Conservation (phyloP, 2,888 invertebrate genomes). For the Eupithecia centaureata region DNA sequence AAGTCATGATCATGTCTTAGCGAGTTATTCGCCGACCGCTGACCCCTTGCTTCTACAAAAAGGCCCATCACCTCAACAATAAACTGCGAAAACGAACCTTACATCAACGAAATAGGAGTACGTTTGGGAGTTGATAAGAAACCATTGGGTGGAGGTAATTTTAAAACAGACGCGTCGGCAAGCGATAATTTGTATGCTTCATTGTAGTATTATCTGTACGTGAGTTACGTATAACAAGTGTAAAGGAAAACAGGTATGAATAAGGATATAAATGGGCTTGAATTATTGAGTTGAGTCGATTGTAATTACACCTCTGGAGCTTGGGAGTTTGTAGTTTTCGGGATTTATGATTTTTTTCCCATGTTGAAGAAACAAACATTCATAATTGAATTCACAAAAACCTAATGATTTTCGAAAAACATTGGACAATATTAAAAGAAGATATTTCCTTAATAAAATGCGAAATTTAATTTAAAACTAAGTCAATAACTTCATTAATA, state of each 20-base stretch:
- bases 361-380: conserved; percentile 15
- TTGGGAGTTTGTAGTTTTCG: conserved; percentile 42
- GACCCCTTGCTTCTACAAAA: conserved; percentile 65
- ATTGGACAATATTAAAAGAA: no score
- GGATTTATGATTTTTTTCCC: conserved; percentile 34
- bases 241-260: conserved; percentile 68
- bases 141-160: conserved; percentile 58
- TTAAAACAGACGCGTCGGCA: conserved; percentile 68
- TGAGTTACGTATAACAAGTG: conserved; percentile 76
- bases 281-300: conserved; percentile 63
- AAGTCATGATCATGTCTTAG: conserved; percentile 83
- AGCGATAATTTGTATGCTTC: conserved; percentile 82
- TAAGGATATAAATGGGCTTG: conserved; percentile 73
- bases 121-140: conserved; percentile 41
- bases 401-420: neutral
- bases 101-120: conserved; percentile 40
- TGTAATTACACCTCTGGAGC: conserved; percentile 61
- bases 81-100: conserved; percentile 47
- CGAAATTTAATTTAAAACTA: no score
- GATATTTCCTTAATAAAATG: no score
- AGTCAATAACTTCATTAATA: no score
- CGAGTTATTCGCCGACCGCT: conserved; percentile 82
- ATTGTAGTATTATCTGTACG: conserved; percentile 81
- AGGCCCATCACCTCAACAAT: conserved; percentile 53
- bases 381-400: neutral